phyloP scores from a whole-genome alignment of 2,797 vertebrate genomes.

The Chiloscyllium punctatum region DNA sequence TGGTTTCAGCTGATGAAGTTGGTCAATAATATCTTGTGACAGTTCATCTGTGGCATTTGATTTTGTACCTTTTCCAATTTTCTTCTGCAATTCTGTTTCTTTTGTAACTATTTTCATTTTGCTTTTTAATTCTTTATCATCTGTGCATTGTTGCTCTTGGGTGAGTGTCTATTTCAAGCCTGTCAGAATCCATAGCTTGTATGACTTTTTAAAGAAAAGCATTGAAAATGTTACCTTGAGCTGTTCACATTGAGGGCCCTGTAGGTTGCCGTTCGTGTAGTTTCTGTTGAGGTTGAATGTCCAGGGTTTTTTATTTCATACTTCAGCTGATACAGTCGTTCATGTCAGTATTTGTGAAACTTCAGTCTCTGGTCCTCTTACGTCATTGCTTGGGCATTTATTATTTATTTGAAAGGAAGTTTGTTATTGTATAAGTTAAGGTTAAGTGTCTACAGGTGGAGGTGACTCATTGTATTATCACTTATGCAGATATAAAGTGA shows the following conservation, averaged over 20 bases:
- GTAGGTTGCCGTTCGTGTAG: neutral
- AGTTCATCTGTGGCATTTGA: conserved; percentile 18
- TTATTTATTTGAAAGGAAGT: neutral
- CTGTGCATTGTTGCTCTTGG: neutral
- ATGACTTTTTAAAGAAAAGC: neutral
- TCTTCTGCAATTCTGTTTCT: neutral
- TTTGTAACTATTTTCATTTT: conserved; percentile 10
- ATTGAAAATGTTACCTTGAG: neutral
- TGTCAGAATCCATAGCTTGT: neutral
- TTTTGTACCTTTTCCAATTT: conserved; percentile 30
- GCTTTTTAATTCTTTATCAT: neutral
- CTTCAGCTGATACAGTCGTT: neutral
- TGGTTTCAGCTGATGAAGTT: conserved; percentile 26
- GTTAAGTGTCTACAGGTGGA: no score
- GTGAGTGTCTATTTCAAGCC: neutral
- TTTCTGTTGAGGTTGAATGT: neutral
- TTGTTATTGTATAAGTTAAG: no score
- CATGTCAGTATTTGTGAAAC: neutral
- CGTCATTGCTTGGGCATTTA: neutral
- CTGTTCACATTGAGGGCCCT: neutral
- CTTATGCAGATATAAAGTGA: neutral
- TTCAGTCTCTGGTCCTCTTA: neutral
- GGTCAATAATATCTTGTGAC: conserved; percentile 32
- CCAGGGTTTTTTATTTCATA: neutral
- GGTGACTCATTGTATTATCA: neutral